Percentiles rank a stretch among this genome's conserved stretches.
phyloP scores from a whole-genome alignment of 2,888 invertebrate genomes.

The Agrochola macilenta region DNA sequence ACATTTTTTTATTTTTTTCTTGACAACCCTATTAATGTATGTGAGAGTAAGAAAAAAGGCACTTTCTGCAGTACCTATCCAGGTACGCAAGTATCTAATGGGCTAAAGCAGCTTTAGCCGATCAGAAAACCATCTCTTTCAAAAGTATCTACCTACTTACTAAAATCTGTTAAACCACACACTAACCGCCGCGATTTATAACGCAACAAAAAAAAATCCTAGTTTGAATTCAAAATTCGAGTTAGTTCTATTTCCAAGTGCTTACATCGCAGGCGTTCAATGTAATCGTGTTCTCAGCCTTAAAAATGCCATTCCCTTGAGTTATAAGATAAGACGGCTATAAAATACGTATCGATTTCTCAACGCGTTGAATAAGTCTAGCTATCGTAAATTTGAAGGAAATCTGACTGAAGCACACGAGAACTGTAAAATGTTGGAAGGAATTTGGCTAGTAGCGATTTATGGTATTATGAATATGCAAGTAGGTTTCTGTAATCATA shows the following conservation, averaged over 20 bases:
- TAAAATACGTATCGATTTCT: conserved; percentile 63
- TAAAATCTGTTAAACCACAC: conserved; percentile 18
- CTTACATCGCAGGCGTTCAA: conserved; percentile 48
- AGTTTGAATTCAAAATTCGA: conserved; percentile 43
- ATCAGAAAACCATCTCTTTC: not conserved
- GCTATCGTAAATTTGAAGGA: conserved; percentile 53
- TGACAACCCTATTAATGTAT: too few species aligned
- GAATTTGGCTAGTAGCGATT: not conserved
- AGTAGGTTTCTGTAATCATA: conserved; percentile 5
- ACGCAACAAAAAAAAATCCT: conserved; percentile 14
- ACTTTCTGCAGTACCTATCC: not conserved
- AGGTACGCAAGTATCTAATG: not conserved
- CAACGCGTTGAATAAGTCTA: conserved; percentile 50
- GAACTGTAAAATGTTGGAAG: conserved; percentile 28
- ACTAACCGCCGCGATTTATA: conserved; percentile 14
- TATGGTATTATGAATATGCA: conserved; percentile 25
- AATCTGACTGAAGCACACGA: conserved; percentile 43
- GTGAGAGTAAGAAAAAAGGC: not conserved
- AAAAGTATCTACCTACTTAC: not conserved
- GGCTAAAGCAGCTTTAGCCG: not conserved
- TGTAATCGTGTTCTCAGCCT: conserved; percentile 41
- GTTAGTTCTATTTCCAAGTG: conserved; percentile 28
- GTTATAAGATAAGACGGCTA: conserved; percentile 60
- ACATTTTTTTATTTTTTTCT: too few species aligned
- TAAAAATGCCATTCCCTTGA: conserved; percentile 55